Base-by-base conservation (phyloP, 2,888 invertebrate genomes). In the Physocephala rufipes region DNA sequence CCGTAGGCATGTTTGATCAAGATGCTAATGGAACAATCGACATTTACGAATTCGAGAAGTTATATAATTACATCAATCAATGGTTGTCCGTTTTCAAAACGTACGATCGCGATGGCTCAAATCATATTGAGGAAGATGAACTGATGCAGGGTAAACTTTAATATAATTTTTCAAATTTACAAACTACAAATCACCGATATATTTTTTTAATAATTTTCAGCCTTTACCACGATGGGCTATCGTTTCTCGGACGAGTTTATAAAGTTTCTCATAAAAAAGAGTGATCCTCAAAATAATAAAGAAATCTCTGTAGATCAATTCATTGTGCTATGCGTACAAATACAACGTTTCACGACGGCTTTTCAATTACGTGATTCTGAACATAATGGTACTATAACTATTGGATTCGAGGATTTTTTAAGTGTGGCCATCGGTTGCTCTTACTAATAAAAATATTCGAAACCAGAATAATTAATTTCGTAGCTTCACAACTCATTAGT, bases 351-450 rank as follows among this genome's bases (percentile, higher is more conserved):
- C 76, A 95, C 92, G 45, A 96, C 97, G 82, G 94, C 95, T 26
- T 97, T 97, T 84, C 88, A 92, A 79, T 87, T 88, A 70, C 90
- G 93, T 67, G 97, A 97, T 83, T 88, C 90, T 0, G 91, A 93
- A 77, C 90, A 92, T 86, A 92, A 91, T 79, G 97, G 97, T 47
- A 88, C 90, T 9, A 95, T 97, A 67, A 91, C 91, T 1, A 92
- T 97, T 81, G 91, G 88, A 30, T 97, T 97, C 82, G 97, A 97
- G 88, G 97, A 97, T 82, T 97, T 97, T 81, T 87, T 98, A 62
- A 90, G 89, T 74, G 89, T 96, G 78, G 94, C 95, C 45, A 89
- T 97, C 59, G 91, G 90, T 79, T 92, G 92, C 83, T 91, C 92
- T 1, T 67, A 67, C 43, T 67, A 58, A 28, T 36, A 7, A 36